phyloP scores from a whole-genome alignment of 2,888 invertebrate genomes.

The Apeira syringaria region DNA sequence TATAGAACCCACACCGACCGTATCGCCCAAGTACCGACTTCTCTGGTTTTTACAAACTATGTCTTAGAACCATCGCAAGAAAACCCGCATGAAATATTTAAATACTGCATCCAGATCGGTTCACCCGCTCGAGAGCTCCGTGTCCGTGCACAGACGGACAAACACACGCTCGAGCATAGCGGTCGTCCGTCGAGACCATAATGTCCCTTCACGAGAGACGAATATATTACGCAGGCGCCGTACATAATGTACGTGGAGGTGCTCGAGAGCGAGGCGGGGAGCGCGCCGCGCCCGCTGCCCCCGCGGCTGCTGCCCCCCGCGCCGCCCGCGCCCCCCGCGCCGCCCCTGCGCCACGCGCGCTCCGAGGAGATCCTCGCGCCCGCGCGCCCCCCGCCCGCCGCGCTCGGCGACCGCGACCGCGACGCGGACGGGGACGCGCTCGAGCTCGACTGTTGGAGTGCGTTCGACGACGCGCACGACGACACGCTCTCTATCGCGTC shows the following conservation, averaged over 20 bases:
- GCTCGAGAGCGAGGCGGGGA: slow-evolving; percentile 91
- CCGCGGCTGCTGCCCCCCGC: slow-evolving; percentile 90
- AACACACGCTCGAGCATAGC: too few relatives aligned
- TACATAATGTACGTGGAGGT: slow-evolving; percentile 99
- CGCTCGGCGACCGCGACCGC: slow-evolving; percentile 57
- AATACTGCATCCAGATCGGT: too few relatives aligned
- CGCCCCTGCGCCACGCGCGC: slow-evolving; percentile 92
- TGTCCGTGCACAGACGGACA: too few relatives aligned
- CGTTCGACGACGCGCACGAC: slow-evolving; percentile 96
- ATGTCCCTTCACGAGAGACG: too few relatives aligned
- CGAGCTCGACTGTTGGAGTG: slow-evolving; percentile 91
- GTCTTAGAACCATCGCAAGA: too few relatives aligned
- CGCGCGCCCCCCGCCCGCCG: slow-evolving; percentile 78
- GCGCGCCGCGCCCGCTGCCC: slow-evolving; percentile 94
- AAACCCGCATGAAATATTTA: too few relatives aligned
- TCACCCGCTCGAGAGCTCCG: too few relatives aligned
- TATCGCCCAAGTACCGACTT: too few relatives aligned
- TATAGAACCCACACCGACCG: too few relatives aligned
- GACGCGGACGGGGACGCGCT: slow-evolving; percentile 67
- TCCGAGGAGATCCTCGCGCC: slow-evolving; percentile 94
- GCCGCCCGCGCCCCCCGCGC: slow-evolving; percentile 85
- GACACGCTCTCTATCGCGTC: slow-evolving; percentile 49
- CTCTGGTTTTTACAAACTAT: too few relatives aligned
- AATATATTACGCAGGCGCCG: slow-evolving; percentile 86
- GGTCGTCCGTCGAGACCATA: too few relatives aligned